These are phyloP conservation scores for Malacoraja senta DNA, from an alignment of 2,797 vertebrate genomes.

Conservation along the genomic window DNA sequence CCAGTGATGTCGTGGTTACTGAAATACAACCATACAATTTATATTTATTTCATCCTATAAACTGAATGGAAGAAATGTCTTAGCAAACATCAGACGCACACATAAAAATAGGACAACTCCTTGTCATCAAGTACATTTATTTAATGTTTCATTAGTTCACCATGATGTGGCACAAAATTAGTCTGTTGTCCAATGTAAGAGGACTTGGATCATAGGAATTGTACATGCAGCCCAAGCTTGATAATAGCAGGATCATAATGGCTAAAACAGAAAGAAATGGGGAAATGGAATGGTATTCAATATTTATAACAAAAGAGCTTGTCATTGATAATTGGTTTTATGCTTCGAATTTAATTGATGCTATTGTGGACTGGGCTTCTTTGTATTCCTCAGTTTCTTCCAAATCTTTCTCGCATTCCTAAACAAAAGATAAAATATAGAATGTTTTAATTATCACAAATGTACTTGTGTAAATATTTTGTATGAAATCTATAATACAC, in stretches of 20 bases:
- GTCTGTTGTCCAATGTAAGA: neutral
- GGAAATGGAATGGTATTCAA: conserved; percentile 65
- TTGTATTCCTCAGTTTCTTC: conserved; percentile 80
- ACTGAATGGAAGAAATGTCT: neutral
- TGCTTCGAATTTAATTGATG: conserved; percentile 83
- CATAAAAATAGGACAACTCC: conserved; percentile 26
- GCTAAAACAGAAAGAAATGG: neutral
- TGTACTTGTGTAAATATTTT: neutral
- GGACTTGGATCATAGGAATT: conserved; percentile 11
- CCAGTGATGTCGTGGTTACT: neutral
- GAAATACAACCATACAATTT: neutral
- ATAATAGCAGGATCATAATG: conserved; percentile 25
- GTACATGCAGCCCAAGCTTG: neutral
- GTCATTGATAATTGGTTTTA: conserved; percentile 57
- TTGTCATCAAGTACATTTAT: conserved; percentile 36
- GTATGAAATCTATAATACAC: neutral
- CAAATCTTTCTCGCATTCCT: conserved; percentile 86
- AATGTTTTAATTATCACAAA: conserved; percentile 20
- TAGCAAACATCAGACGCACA: neutral
- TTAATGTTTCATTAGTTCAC: conserved; percentile 35
- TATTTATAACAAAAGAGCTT: conserved; percentile 48
- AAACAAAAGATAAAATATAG: conserved; percentile 42
- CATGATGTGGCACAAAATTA: conserved; percentile 37
- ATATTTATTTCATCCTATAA: neutral
- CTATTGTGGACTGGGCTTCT: conserved; percentile 73